Evolutionary conservation across 2,113 vertebrate species (phyloP).

Genomic region (Petroica traversi): DNA sequence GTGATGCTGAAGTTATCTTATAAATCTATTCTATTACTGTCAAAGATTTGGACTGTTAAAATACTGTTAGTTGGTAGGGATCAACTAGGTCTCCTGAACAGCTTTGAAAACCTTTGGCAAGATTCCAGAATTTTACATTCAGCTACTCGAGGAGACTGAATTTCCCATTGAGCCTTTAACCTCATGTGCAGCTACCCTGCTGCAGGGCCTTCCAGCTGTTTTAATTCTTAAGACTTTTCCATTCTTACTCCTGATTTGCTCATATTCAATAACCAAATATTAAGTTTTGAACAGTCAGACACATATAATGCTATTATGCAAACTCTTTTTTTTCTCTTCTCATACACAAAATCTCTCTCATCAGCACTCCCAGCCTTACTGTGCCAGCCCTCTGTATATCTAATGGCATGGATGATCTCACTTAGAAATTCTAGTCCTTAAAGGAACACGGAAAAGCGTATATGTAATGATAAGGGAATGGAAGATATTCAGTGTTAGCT

Average conservation of each 20-base stretch:
- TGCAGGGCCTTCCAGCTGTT: neutral
- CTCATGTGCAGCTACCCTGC: neutral
- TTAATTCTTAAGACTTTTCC: neutral
- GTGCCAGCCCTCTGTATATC: neutral
- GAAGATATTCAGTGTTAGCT: conserved; percentile 68
- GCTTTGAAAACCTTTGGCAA: neutral
- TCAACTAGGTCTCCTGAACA: neutral
- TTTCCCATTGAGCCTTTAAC: neutral
- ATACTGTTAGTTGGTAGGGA: neutral
- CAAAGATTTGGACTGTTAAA: neutral
- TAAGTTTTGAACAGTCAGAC: neutral
- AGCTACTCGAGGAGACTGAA: neutral
- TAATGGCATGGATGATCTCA: neutral
- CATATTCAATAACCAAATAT: neutral
- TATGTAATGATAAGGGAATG: conserved; percentile 68
- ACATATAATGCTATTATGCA: neutral
- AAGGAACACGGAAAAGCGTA: conserved; percentile 11
- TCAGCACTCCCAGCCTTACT: neutral
- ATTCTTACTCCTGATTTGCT: neutral
- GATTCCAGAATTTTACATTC: neutral
- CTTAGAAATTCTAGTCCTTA: conserved; percentile 20
- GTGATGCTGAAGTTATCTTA: neutral
- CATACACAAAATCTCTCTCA: neutral
- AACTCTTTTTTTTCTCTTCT: neutral
- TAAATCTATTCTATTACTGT: neutral